phyloP scores from a whole-genome alignment of 2,113 vertebrate species.

The Cathartes aura region DNA sequence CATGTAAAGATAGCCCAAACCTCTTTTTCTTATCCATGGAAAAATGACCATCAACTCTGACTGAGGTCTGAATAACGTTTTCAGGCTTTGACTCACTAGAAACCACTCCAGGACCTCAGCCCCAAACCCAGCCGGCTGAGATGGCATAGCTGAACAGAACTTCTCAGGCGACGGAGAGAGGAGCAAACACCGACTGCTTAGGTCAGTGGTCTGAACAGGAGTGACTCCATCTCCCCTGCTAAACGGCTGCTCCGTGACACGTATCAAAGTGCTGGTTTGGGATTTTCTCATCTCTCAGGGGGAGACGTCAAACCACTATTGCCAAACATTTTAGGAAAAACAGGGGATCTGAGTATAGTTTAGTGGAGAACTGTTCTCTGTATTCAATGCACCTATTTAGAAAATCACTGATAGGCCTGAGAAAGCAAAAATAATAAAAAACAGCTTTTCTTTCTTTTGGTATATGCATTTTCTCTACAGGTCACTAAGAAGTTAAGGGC shows the following conservation, averaged over 20 bases:
- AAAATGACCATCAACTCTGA: neutral
- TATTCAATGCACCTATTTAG: neutral
- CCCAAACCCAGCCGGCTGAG: neutral
- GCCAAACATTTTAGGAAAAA: neutral
- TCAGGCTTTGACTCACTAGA: neutral
- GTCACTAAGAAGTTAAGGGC: neutral
- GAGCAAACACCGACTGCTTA: accelerated
- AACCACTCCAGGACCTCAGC: neutral
- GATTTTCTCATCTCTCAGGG: neutral
- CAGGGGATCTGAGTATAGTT: neutral
- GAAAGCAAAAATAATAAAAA: neutral
- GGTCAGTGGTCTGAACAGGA: accelerated
- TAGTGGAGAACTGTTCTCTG: neutral
- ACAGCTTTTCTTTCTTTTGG: neutral
- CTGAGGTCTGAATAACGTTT: neutral
- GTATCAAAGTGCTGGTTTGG: neutral
- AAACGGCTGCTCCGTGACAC: accelerated
- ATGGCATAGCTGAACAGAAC: neutral
- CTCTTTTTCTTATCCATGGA: neutral
- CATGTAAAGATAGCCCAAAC: neutral
- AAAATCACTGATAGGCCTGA: neutral
- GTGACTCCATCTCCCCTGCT: neutral
- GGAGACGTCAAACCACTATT: neutral
- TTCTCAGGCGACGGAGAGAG: accelerated
- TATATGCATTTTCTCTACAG: neutral